Base-by-base conservation (phyloP, 1,140 invertebrate genomes). In the Aphelinus atriplicis region DNA sequence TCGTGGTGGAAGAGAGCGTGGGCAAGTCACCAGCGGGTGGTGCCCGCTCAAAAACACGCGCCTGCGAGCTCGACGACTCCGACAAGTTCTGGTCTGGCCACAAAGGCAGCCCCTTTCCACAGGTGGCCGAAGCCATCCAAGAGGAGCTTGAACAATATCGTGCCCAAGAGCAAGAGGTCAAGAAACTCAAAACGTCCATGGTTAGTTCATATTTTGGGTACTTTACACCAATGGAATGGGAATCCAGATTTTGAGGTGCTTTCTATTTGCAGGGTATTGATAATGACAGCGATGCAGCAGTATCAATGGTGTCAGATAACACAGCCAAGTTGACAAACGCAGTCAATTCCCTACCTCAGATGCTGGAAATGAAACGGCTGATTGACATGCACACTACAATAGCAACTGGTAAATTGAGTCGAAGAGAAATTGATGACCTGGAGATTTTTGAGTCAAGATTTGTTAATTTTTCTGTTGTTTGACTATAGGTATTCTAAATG, bases 331-430 rank as follows among this genome's bases (percentile, higher is more conserved):
- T 99, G 10, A 98, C 97, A 3, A 96, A 92, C 77, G 97, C 98
- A 61, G 96, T 99, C 2, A 97, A 96, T 86, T 97, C 96, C 3
- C 89, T 99, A 77, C 98, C 98, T 10, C 96, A 99, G 85, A 89
- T 99, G 3, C 90, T 99, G 81, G 97, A 99, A 88, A 98, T 96
- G 89, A 99, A 99, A 86, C 89, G 96, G 63, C 90, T 99, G 5
- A 98, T 99, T 80, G 98, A 99, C 85, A 97, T 98, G 94, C 98
- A 99, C 85, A 99, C 97, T 7, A 98, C 96, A 75, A 94, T 99
- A 79, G 98, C 98, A 6, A 99, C 97, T 79, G 93, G 93, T 92
- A 87, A 81, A 73, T 78, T 61, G 45, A 78, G 78, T 26, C 26
- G 26, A 26, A 26, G 26, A 26, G 26, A 26, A 26, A 26, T 26